A percentile compares a stretch with the other conserved stretches of the same genome.
phyloP scores from a whole-genome alignment of 2,113 vertebrate genomes.

The Otus sunia region DNA sequence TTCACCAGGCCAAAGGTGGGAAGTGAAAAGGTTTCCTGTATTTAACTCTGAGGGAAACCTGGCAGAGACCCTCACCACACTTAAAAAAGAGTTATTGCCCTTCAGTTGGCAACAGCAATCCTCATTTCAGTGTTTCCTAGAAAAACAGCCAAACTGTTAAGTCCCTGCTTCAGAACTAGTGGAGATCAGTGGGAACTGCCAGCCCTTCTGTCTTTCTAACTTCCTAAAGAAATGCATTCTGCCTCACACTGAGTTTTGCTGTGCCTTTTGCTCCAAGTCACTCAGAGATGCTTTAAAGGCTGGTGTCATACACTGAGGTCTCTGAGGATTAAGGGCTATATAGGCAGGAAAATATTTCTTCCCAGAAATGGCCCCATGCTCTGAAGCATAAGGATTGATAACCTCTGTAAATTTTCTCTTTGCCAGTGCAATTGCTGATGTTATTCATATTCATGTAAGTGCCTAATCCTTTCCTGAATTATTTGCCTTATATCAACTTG shows the following conservation, averaged over 20 bases:
- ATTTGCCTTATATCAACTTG: constrained; percentile 44
- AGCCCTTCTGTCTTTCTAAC: background rate
- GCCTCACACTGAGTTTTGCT: background rate
- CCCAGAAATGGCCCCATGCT: constrained; percentile 1
- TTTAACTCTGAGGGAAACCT: background rate
- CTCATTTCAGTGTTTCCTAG: background rate
- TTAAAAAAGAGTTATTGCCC: background rate
- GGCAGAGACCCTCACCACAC: background rate
- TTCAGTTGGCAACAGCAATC: background rate
- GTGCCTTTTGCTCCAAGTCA: background rate
- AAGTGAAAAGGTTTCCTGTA: background rate
- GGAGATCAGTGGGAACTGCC: background rate
- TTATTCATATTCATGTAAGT: constrained; percentile 59
- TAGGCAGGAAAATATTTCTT: constrained; percentile 57
- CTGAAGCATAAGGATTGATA: constrained; percentile 46
- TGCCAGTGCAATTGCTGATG: background rate
- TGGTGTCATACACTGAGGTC: background rate
- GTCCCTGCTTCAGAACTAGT: background rate
- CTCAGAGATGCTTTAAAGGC: background rate
- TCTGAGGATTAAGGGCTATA: constrained; percentile 3
- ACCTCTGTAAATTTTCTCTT: constrained; percentile 47
- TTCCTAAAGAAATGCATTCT: background rate
- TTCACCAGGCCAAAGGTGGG: background rate
- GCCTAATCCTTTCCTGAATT: constrained; percentile 44
- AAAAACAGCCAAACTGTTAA: background rate